Evolutionary conservation across 2,888 invertebrate species (phyloP), one percentile per base, ranked within the genome.

Genomic region (Hybos culiciformis): DNA sequence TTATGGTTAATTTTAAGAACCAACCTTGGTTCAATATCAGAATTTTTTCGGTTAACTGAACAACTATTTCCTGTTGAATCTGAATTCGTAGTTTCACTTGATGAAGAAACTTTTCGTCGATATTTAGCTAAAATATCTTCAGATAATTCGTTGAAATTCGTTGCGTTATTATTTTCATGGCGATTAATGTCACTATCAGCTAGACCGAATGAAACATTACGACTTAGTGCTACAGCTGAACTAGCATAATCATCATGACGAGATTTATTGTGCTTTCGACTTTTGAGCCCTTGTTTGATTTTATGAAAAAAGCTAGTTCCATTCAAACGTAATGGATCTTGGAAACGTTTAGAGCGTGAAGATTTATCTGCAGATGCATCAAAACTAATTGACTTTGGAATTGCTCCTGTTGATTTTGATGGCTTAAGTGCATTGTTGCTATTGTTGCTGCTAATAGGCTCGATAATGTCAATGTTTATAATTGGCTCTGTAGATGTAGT

Each of bases 121-220:
- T 96, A 96, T 67, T 94, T 96, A 33, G 90, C 94, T 51, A 96
- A 72, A 58, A 96, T 96, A 58, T 94, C 92, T 57, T 94, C 93
- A 0, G 85, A 81, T 26, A 78, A 78, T 68, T 91, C 91, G 57
- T 64, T 63, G 53, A 69, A 61, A 1, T 58, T 49, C 42, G 45
- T 46, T 41, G 46, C 45, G 36, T 17, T 17, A 32, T 48, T 45
- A n/a, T 45, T 33, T 24, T 47, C 31, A 38, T 42, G 11, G 50
- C 45, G 32, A 42, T n/a, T n/a, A n/a, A n/a, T n/a, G n/a, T n/a
- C n/a, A 29, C 29, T 29, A 36, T 36, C 36, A 23, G 50, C 56
- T 3, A 54, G 56, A 41, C 59, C 59, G 40, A 63, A 63, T 36
- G 60, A 63, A 14, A 62, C 61, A 50, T 53, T 61, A 14, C 62